phyloP scores from a whole-genome alignment of 2,113 vertebrate species.

The Ibidorhyncha struthersii region DNA sequence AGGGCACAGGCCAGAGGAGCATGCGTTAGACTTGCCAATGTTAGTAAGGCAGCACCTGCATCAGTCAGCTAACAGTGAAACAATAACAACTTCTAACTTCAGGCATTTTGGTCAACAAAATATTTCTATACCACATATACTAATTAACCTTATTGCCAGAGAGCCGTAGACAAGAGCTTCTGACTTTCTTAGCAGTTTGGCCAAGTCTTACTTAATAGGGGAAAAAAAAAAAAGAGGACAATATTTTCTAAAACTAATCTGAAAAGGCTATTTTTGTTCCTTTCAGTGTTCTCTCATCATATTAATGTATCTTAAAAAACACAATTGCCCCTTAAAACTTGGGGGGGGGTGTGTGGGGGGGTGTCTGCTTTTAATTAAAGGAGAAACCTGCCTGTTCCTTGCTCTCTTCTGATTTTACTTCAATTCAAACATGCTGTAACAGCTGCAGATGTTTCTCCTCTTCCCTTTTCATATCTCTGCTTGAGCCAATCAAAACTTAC shows the following conservation, averaged over 20 bases:
- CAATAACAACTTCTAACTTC: background rate
- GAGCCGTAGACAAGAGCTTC: background rate
- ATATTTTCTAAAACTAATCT: background rate
- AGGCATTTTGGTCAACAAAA: background rate
- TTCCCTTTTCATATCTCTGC: background rate
- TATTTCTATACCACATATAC: background rate
- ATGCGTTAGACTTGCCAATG: background rate
- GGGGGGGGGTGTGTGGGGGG: too few relatives aligned
- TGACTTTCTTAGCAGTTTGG: background rate
- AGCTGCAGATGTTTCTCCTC: slow-evolving; percentile 12
- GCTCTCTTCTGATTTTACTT: background rate
- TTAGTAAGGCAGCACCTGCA: background rate
- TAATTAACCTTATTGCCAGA: background rate
- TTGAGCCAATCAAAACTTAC: background rate
- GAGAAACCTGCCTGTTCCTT: background rate
- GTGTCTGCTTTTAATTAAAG: background rate
- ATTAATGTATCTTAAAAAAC: background rate
- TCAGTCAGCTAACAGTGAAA: background rate
- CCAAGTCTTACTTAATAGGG: background rate
- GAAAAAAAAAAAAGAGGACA: background rate
- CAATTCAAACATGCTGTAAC: background rate
- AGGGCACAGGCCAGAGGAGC: background rate
- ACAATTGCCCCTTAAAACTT: background rate
- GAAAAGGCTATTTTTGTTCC: background rate
- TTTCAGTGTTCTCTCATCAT: background rate